phyloP scores from a whole-genome alignment of 2,113 vertebrate species.

The Melierax canorus region DNA sequence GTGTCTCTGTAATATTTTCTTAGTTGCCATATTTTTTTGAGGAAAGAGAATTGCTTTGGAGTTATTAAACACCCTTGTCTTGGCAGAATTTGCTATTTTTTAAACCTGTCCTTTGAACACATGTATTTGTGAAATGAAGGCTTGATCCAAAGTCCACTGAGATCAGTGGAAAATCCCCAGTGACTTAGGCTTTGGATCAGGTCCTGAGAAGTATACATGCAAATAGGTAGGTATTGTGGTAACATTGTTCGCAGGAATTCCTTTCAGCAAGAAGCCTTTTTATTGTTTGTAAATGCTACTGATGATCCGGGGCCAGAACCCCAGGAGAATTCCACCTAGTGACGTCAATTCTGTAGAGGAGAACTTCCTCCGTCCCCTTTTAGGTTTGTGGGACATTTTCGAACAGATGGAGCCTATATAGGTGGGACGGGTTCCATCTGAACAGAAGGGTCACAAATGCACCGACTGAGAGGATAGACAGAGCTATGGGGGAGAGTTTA shows the following conservation, averaged over 20 bases:
- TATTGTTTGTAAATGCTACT: slow-evolving; percentile 60
- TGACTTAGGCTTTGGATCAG: slow-evolving; percentile 26
- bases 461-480: slow-evolving; percentile 83
- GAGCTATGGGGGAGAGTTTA: slow-evolving; percentile 83
- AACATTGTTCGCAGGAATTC: slow-evolving; percentile 1
- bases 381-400: slow-evolving; percentile 74
- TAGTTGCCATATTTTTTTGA: not conserved
- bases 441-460: slow-evolving; percentile 82
- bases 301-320: slow-evolving; percentile 68
- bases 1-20: not conserved
- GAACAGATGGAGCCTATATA: slow-evolving; percentile 81
- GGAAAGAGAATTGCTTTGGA: not conserved
- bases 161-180: slow-evolving; percentile 50
- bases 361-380: slow-evolving; percentile 74
- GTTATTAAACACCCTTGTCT: not conserved
- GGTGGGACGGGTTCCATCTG: slow-evolving; percentile 79
- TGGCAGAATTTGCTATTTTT: slow-evolving; percentile 5
- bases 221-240: not conserved
- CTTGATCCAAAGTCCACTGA: slow-evolving; percentile 31
- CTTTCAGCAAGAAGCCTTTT: slow-evolving; percentile 64
- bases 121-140: not conserved
- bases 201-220: not conserved
- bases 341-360: slow-evolving; percentile 79
- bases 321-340: slow-evolving; percentile 77
- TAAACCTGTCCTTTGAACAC: not conserved